These are phyloP conservation scores for Tetanocera ferruginea DNA, from an alignment of 2,888 invertebrate genomes.

Conservation along the genomic window DNA sequence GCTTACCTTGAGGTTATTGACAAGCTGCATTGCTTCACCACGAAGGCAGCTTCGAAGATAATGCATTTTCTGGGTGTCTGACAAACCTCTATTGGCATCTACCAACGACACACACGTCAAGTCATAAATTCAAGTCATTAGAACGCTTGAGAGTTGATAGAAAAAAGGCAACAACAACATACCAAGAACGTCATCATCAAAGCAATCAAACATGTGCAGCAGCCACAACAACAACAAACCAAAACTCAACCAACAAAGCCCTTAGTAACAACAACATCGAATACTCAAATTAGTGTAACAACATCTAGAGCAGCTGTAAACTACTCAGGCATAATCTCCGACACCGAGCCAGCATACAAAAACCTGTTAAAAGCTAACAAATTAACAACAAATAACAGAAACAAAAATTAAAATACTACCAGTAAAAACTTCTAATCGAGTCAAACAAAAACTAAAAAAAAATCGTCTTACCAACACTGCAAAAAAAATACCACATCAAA, in stretches of 20 bases:
- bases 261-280: not conserved
- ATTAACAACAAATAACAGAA: too few species aligned
- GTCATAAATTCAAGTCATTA: too few species aligned
- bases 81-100: too few species aligned
- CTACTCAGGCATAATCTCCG: not conserved
- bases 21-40: too few species aligned
- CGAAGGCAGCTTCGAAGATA: too few species aligned
- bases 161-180: not conserved
- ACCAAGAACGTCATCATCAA: not conserved
- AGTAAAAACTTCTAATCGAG: not conserved
- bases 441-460: not conserved
- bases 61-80: too few species aligned
- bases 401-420: not conserved
- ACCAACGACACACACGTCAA: too few species aligned
- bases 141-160: not conserved
- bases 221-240: not conserved
- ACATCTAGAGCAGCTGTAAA: not conserved
- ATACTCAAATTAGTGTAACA: not conserved
- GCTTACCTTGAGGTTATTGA: too few species aligned
- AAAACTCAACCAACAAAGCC: not conserved
- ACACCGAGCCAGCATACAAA: not conserved
- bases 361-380: not conserved
- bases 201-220: not conserved
- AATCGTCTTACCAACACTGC: not conserved
- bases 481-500: not conserved